Conservation (phyloP, 37 sponge, comb jelly and placozoan species). For the Ianthella basta region DNA sequence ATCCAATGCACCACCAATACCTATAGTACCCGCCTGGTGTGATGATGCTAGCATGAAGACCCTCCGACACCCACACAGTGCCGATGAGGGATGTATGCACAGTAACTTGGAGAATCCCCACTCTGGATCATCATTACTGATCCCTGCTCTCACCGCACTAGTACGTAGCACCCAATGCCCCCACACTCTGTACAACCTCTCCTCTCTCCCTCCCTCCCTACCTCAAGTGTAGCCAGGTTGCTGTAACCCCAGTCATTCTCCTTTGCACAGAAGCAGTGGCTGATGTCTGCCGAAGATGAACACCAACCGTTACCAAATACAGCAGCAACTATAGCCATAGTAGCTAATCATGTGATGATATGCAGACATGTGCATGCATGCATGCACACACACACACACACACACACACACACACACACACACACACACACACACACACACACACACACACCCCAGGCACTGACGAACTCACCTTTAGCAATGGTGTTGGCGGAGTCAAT, state of each 20-base stretch:
- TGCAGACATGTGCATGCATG: background rate
- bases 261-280: slow-evolving; percentile 86
- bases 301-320: background rate
- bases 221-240: slow-evolving; percentile 83
- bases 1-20: slow-evolving; percentile 18
- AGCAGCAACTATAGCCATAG: background rate
- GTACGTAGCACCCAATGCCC: background rate
- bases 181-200: too few species aligned
- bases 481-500: slow-evolving; percentile 46
- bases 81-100: background rate
- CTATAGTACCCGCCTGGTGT: too few species aligned
- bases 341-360: too few species aligned
- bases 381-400: slow-evolving; percentile 3
- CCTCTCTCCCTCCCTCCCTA: too few species aligned
- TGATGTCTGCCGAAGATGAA: slow-evolving; percentile 62
- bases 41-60: too few species aligned
- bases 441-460: background rate
- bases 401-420: background rate
- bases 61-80: background rate
- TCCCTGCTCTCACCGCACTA: background rate
- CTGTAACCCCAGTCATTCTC: slow-evolving; percentile 99
- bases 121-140: too few species aligned
- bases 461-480: slow-evolving; percentile 59
- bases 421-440: slow-evolving; percentile 4
- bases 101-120: too few species aligned